A percentile compares a stretch with the other conserved stretches of the same genome.
Conservation (phyloP, 2,113 vertebrate genomes). For the Lycocorax pyrrhopterus region DNA sequence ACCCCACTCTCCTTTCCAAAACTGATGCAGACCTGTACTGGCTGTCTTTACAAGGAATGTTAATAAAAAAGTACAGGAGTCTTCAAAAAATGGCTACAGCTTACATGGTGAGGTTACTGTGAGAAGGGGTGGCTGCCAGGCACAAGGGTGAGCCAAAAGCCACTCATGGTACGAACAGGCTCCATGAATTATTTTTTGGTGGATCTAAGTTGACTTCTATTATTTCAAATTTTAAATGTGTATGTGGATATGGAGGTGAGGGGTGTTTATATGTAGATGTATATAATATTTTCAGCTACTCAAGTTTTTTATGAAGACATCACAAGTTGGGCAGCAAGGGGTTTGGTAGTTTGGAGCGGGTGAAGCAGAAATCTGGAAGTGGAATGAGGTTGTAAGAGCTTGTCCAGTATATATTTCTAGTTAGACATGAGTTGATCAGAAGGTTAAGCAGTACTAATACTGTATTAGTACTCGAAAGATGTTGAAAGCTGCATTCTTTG, state of each 20-base stretch:
- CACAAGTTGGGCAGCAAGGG: neutral
- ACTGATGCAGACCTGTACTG: neutral
- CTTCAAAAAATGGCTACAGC: neutral
- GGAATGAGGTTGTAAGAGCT: neutral
- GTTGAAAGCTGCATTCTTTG: neutral
- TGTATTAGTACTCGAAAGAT: neutral
- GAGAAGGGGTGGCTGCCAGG: neutral
- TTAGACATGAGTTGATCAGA: neutral
- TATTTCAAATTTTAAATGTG: neutral
- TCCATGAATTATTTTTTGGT: neutral
- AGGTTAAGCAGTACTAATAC: neutral
- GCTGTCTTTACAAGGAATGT: neutral
- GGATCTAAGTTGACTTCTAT: neutral
- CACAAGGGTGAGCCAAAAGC: neutral
- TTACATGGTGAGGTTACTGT: neutral
- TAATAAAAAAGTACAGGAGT: neutral
- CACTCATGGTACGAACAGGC: neutral
- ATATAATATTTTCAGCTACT: neutral
- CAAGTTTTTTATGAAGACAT: neutral
- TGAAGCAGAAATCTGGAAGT: neutral
- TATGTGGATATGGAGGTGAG: neutral
- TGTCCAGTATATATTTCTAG: neutral
- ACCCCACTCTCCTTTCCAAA: neutral
- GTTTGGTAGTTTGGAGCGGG: neutral
- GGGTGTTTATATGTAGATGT: neutral